Evolutionary conservation across 2,888 invertebrate genomes (phyloP).

Genomic region (Meteorus colon): DNA sequence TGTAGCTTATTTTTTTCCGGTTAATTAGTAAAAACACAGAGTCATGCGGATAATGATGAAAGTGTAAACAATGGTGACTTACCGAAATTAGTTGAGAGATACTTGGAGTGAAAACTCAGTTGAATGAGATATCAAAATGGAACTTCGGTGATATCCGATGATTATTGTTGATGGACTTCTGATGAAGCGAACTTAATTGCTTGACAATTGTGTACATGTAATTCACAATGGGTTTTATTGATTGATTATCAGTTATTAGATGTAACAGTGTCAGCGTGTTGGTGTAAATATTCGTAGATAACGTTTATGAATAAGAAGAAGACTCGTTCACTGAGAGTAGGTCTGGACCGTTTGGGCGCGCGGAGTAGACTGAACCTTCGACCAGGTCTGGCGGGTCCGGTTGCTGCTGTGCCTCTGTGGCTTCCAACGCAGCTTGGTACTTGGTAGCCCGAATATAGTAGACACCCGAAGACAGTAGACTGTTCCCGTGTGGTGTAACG

Average conservation of each 20-base stretch:
- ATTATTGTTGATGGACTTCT: background rate
- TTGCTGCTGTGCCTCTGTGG: constrained; percentile 56
- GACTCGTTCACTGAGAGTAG: constrained; percentile 57
- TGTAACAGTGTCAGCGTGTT: background rate
- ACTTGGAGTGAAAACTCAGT: background rate
- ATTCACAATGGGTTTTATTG: background rate
- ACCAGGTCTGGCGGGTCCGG: constrained; percentile 52
- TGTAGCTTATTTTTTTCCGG: background rate
- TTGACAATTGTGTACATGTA: background rate
- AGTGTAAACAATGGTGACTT: constrained; percentile 15
- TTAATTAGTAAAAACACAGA: background rate
- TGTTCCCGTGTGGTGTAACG: constrained; percentile 62
- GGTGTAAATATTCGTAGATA: background rate
- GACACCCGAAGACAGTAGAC: constrained; percentile 71
- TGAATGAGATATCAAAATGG: background rate
- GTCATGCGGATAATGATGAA: constrained; percentile 8
- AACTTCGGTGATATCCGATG: constrained; percentile 13
- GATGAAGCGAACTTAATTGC: background rate
- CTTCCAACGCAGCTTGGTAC: constrained; percentile 62
- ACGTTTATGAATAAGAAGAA: constrained; percentile 5
- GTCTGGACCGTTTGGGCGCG: constrained; percentile 73
- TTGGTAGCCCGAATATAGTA: constrained; percentile 69
- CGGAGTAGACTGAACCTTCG: constrained; percentile 73
- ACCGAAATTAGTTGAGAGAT: background rate
- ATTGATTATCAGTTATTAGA: background rate